Percentiles rank a stretch among this genome's conserved stretches.
Evolutionary conservation across 92 coral and sea anemone genomes (phyloP).

Genomic region (Diadumene lineata): DNA sequence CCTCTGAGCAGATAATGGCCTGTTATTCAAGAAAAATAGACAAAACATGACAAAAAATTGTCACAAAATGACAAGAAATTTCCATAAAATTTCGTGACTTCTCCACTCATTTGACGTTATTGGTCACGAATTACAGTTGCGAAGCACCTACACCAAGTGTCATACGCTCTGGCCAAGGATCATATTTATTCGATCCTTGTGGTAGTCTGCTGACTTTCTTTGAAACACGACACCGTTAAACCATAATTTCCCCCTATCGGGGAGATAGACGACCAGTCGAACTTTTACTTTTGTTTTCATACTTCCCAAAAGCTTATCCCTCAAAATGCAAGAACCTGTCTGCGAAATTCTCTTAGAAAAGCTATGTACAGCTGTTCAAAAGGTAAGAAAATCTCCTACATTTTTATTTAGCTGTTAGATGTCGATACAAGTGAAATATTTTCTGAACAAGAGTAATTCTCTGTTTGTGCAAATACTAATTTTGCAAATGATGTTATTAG

Average conservation of each 20-base stretch:
- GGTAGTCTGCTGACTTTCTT: background rate
- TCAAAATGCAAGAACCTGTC: constrained; percentile 55
- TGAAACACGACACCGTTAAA: constrained; percentile 19
- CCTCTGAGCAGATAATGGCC: background rate
- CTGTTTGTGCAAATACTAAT: background rate
- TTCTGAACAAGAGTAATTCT: background rate
- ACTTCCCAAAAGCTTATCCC: too few relatives aligned
- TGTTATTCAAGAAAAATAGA: background rate
- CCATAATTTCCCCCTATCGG: background rate
- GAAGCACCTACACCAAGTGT: background rate
- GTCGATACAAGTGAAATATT: background rate
- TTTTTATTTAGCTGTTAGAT: background rate
- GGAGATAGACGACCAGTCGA: background rate
- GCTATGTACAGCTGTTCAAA: constrained; percentile 78
- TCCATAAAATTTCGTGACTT: constrained; percentile 1
- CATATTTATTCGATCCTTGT: background rate
- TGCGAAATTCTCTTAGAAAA: constrained; percentile 57
- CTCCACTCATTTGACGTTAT: background rate
- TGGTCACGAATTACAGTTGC: constrained; percentile 3
- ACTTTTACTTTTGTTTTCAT: background rate
- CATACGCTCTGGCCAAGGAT: background rate
- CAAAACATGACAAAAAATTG: background rate
- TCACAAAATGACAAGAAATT: background rate
- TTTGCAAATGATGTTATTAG: too few relatives aligned
- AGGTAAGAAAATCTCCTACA: constrained; percentile 43